Base-by-base conservation (phyloP, 2,888 invertebrate species). In the Timandra comae region DNA sequence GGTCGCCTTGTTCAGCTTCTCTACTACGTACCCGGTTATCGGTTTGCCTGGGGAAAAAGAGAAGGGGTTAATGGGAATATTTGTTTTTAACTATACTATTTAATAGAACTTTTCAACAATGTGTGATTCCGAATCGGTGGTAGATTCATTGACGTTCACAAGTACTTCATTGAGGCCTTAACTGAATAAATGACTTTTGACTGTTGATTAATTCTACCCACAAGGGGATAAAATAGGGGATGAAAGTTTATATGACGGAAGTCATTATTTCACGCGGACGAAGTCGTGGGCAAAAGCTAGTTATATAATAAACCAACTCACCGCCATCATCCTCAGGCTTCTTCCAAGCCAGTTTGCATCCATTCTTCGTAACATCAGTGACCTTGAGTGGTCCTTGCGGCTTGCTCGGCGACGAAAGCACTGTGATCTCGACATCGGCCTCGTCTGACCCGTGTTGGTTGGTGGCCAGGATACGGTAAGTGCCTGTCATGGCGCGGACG, bases 291-390 rank as follows among this genome's bases (percentile, higher is more conserved):
- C n/a, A n/a, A n/a, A n/a, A n/a, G n/a, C n/a, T n/a, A n/a, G n/a
- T n/a, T n/a, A n/a, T n/a, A n/a, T n/a, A n/a, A n/a, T n/a, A n/a
- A 11, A 10, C 3, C 16, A 25, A 63, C 76, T 53, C 32, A 56
- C 98, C 98, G 56, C 97, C 97, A 75, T 97, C 97, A 67, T 98
- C 96, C 56, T 96, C 94, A 1, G 97, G 97, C 57, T 96, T 96
- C 56, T 95, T 92, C 97, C 97, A 98, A 48, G 93, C 91, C 29
- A 98, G 85, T 65, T 96, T 96, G 73, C 95, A 95, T 32, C 95
- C 93, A 50, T 92, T 92, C 73, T 96, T 96, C 21, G 95, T 95
- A 12, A 98, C 92, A 57, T 97, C 95, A 0, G 91, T 82, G 7
- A 96, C 95, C 76, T 95, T 93, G 4, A 98, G 87, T 1, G 97